Conservation (phyloP, 2,113 vertebrate genomes). For the Etheostoma cragini region DNA sequence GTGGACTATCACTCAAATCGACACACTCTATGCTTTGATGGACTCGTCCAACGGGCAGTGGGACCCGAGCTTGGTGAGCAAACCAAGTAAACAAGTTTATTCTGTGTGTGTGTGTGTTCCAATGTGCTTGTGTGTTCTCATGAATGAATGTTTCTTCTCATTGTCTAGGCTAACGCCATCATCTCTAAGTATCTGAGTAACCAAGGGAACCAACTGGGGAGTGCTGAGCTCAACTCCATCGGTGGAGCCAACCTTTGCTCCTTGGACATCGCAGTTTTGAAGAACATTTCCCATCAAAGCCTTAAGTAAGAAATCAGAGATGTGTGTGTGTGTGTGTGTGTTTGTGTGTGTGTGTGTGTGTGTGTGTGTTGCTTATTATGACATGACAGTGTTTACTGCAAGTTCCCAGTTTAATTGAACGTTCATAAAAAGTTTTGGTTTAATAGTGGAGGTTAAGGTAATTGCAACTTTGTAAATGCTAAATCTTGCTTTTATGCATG, state of each 20-base stretch:
- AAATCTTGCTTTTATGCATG: background rate
- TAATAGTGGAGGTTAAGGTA: no score
- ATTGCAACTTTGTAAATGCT: no score
- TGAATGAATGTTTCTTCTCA: background rate
- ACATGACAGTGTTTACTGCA: background rate
- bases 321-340: background rate
- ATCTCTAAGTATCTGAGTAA: conserved; percentile 64
- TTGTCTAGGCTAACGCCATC: conserved; percentile 61
- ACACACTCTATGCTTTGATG: conserved; percentile 80
- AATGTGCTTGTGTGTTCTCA: background rate
- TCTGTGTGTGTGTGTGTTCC: background rate
- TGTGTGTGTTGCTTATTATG: no score
- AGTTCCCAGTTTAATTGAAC: no score
- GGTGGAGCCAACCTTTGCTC: conserved; percentile 81
- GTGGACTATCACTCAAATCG: conserved; percentile 79
- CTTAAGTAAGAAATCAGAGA: conserved; percentile 81
- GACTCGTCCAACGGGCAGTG: conserved; percentile 62
- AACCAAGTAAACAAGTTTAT: background rate
- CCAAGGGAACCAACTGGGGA: conserved; percentile 74
- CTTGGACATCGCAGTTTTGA: conserved; percentile 68
- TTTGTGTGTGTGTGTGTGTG: no score
- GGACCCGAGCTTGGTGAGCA: conserved; percentile 70
- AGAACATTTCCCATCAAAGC: conserved; percentile 55
- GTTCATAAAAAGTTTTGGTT: no score
- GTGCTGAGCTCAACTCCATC: conserved; percentile 71